Conservation (phyloP, 2,113 vertebrate species). For the Taxidea taxus region DNA sequence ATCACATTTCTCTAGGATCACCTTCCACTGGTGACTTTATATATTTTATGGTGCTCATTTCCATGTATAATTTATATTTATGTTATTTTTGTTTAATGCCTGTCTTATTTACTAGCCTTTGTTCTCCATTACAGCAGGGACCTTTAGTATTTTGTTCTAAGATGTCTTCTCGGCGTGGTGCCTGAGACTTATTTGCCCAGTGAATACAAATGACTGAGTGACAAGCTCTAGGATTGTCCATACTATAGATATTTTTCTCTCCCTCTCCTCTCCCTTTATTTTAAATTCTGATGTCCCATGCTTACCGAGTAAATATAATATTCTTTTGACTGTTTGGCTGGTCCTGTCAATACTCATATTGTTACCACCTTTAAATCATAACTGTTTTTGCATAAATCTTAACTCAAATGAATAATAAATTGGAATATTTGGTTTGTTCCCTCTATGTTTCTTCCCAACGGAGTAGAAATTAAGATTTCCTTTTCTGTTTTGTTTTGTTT, state of each 20-base stretch:
- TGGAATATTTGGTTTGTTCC: not conserved
- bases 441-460: not conserved
- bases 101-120: not conserved
- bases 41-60: not conserved
- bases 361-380: not conserved
- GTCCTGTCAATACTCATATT: not conserved
- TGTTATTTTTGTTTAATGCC: not conserved
- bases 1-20: not conserved
- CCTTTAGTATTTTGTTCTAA: not conserved
- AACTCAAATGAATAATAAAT: constrained; percentile 6
- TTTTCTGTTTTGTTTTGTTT: not conserved
- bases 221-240: not conserved
- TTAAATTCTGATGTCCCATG: not conserved
- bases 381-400: not conserved
- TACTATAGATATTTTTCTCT: not conserved
- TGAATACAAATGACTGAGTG: not conserved
- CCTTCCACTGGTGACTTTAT: not conserved
- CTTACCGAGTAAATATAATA: not conserved
- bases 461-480: not conserved
- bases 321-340: not conserved
- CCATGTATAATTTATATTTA: not conserved
- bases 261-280: not conserved
- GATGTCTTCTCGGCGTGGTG: not conserved
- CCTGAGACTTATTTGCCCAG: not conserved
- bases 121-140: not conserved